Conservation (phyloP, 2,797 vertebrate genomes). For the Cyprinodon diabolis region DNA sequence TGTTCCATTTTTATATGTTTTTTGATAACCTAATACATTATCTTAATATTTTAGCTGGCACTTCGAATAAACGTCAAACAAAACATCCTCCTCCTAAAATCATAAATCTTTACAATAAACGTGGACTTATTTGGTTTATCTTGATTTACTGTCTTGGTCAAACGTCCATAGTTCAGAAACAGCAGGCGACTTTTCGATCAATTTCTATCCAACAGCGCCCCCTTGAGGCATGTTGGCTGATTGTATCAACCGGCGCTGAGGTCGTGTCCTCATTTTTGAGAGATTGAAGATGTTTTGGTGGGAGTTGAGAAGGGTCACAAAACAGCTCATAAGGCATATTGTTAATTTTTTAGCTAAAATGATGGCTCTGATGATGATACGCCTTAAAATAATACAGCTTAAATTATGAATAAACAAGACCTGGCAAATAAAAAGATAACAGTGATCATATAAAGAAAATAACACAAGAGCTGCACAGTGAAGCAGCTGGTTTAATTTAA, state of each 20-base stretch:
- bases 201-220: conserved; percentile 47
- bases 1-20: background rate
- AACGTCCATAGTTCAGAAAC: conserved; percentile 20
- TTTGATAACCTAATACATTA: background rate
- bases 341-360: background rate
- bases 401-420: too few species aligned
- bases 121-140: conserved; percentile 30
- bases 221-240: conserved; percentile 23
- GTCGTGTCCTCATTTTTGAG: conserved; percentile 15
- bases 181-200: conserved; percentile 2
- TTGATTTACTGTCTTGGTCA: conserved; percentile 55
- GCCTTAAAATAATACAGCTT: background rate
- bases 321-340: background rate
- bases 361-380: background rate
- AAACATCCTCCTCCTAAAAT: background rate
- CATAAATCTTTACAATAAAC: background rate
- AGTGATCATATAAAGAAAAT: too few species aligned
- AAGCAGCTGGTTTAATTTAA: too few species aligned
- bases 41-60: background rate
- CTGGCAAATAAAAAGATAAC: too few species aligned
- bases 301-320: background rate
- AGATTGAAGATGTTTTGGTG: background rate
- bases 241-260: background rate
- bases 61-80: background rate
- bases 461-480: too few species aligned